Evolutionary conservation across 1,140 invertebrate species (phyloP), one percentile per base, ranked within the genome.

Genomic region (Chironomus tepperi): DNA sequence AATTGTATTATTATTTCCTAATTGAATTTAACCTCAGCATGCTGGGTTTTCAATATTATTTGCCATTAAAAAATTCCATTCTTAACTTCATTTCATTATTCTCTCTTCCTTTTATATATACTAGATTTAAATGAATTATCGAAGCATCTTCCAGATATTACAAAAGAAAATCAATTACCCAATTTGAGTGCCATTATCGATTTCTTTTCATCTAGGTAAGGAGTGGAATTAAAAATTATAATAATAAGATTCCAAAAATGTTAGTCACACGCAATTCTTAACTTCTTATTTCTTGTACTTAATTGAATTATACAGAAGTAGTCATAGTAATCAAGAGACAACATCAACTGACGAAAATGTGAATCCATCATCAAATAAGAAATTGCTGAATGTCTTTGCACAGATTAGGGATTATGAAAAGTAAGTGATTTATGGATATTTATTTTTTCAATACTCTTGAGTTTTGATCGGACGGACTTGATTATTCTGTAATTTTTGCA

Each of bases 121-220:
- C 87, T 89, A 75, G 92, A 95, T 80, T 85, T 94, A 75, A 86
- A 90, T 76, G 80, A 84, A n/a, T 80, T 94, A 5, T 86, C 85
- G 75, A 78, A 84, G 15, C 83, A 87, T 75, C 79, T 93, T 67
- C 91, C 92, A 0, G 87, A 90, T 75, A 77, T 90, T 74, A 81
- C 86, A 1, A 78, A 79, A 7, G 78, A 81, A 76, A 77, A 85
- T n/a, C 77, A 79, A 21, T 75, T 85, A 74, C 84, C 84, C 18
- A 89, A 93, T 79, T 86, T 91, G 82, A 85, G 86, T 42, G 83
- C 85, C 34, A 88, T 90, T 21, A 87, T 90, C n/a, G 87, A 89
- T 76, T 91, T 92, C 79, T 92, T 92, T 80, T 81, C 87, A 18
- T 86, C 87, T 65, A 79, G 78, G 47, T 77, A 76, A 42, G 76